Conservation (phyloP, 2,888 invertebrate genomes). For the Galerucella pusilla region DNA sequence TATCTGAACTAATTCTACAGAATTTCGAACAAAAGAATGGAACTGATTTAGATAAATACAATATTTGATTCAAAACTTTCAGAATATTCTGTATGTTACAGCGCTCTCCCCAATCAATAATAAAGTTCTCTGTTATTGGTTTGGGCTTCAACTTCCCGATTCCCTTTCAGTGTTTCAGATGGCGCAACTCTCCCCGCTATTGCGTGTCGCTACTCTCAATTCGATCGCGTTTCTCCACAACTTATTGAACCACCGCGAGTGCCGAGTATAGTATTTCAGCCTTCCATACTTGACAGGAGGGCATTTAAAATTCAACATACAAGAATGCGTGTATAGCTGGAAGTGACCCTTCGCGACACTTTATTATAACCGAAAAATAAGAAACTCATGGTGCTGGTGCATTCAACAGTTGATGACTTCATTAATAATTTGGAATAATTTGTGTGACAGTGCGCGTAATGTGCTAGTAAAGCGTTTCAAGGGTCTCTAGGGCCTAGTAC, state of each 20-base stretch:
- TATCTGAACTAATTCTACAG: no score
- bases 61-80: no score
- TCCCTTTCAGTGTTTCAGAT: conserved; percentile 6
- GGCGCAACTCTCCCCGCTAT: conserved; percentile 3
- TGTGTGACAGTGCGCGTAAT: conserved; percentile 56
- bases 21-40: no score
- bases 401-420: conserved; percentile 62
- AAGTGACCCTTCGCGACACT: conserved; percentile 25
- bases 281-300: conserved; percentile 60
- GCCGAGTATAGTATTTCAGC: conserved; percentile 58
- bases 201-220: conserved; percentile 32
- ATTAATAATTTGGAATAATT: conserved; percentile 60
- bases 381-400: conserved; percentile 41
- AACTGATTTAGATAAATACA: no score
- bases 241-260: conserved; percentile 56
- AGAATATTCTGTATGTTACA: no score
- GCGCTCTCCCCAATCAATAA: neutral
- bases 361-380: conserved; percentile 26
- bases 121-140: neutral
- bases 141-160: neutral
- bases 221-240: conserved; percentile 47
- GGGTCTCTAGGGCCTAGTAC: conserved; percentile 54
- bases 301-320: conserved; percentile 46
- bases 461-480: conserved; percentile 59
- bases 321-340: conserved; percentile 46